Evolutionary conservation across 2,113 vertebrate species (phyloP).

Genomic region (Centropristis striata): DNA sequence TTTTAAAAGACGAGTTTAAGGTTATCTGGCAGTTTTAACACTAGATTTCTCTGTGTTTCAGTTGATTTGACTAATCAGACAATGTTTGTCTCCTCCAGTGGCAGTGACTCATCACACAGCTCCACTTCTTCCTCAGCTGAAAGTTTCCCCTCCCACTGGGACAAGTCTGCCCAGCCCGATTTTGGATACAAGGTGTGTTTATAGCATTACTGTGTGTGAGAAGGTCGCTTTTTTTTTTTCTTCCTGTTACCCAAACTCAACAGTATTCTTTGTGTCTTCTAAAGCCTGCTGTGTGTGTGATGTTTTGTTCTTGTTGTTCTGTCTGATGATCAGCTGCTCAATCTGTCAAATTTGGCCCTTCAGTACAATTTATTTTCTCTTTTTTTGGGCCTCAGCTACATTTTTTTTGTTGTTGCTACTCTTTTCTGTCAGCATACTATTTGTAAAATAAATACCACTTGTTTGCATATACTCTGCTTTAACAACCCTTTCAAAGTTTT

Average conservation of each 20-base stretch:
- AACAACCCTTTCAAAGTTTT: neutral
- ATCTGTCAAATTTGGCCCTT: no score
- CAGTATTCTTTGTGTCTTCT: neutral
- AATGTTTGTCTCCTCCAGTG: neutral
- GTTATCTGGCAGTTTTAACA: neutral
- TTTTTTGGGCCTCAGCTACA: neutral
- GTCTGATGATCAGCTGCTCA: neutral
- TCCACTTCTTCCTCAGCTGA: slow-evolving; percentile 53
- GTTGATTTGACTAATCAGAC: neutral
- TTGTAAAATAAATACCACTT: neutral
- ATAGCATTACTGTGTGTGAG: slow-evolving; percentile 3
- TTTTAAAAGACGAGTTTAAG: neutral
- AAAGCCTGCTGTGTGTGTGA: no score
- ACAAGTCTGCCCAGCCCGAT: slow-evolving; percentile 85
- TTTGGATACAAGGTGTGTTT: slow-evolving; percentile 87
- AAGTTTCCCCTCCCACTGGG: slow-evolving; percentile 89
- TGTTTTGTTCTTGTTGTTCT: neutral
- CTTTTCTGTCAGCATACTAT: no score
- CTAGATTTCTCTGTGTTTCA: neutral
- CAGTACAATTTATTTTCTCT: no score
- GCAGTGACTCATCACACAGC: slow-evolving; percentile 47
- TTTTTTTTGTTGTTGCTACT: neutral
- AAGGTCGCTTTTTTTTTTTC: neutral
- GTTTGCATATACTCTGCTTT: neutral
- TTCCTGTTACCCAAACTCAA: neutral